phyloP scores from a whole-genome alignment of 2,113 vertebrate genomes.

The Pygathrix nemaeus region DNA sequence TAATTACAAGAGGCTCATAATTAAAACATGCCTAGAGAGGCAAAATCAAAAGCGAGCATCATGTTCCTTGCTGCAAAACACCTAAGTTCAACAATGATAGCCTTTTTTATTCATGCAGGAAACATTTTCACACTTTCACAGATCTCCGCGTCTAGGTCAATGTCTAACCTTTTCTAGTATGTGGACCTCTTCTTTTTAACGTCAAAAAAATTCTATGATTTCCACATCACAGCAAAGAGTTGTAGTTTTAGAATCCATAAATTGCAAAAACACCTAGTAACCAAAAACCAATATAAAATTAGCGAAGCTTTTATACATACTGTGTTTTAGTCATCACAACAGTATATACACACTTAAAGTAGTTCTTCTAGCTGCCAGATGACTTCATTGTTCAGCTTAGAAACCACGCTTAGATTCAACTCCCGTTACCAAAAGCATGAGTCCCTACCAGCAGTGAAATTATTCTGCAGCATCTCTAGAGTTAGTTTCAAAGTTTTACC shows the following conservation, averaged over 20 bases:
- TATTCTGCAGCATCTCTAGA: neutral
- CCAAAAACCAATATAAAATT: neutral
- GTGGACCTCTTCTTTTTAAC: neutral
- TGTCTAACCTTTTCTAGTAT: neutral
- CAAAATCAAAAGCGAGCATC: slow-evolving; percentile 55
- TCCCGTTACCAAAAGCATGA: neutral
- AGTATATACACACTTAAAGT: neutral
- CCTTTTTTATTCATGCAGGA: neutral
- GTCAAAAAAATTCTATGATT: neutral
- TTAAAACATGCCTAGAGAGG: slow-evolving; percentile 63
- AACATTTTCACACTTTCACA: neutral
- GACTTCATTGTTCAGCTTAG: neutral
- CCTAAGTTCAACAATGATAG: neutral
- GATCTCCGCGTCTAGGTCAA: neutral
- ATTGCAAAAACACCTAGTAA: neutral
- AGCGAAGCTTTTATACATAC: neutral
- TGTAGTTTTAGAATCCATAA: slow-evolving; percentile 14
- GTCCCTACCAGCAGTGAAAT: neutral
- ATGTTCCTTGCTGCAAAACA: slow-evolving; percentile 30
- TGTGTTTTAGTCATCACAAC: neutral
- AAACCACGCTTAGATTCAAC: neutral
- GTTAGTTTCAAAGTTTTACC: neutral
- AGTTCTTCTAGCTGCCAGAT: neutral
- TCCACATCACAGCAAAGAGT: neutral
- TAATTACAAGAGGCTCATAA: slow-evolving; percentile 58